phyloP scores from a whole-genome alignment of 2,113 vertebrate species.

The Taxidea taxus region DNA sequence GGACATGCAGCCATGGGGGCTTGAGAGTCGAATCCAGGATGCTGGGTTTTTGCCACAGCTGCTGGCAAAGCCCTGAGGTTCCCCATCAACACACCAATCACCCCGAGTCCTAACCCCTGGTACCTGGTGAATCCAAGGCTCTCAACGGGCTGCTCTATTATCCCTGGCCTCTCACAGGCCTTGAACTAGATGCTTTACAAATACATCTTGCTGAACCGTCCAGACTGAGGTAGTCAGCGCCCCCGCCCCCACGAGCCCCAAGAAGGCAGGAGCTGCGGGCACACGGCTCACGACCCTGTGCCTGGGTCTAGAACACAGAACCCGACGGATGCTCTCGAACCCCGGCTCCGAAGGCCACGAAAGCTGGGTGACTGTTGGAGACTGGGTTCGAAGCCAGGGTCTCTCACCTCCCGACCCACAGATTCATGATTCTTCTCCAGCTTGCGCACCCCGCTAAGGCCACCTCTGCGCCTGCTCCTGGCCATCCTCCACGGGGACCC shows the following conservation, averaged over 20 bases:
- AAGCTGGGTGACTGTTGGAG: rapidly evolving
- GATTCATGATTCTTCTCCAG: background rate
- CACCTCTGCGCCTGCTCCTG: background rate
- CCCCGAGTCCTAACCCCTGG: background rate
- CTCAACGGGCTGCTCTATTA: background rate
- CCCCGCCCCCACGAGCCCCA: rapidly evolving
- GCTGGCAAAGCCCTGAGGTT: background rate
- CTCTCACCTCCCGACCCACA: background rate
- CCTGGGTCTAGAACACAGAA: background rate
- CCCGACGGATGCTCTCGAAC: rapidly evolving
- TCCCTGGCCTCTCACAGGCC: background rate
- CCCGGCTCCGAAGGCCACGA: background rate
- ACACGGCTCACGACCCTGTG: rapidly evolving
- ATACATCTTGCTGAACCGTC: rapidly evolving
- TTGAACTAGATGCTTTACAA: background rate
- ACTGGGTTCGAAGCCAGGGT: background rate
- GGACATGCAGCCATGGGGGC: background rate
- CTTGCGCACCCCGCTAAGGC: rapidly evolving
- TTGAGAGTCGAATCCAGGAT: no score
- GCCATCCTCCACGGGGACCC: rapidly evolving
- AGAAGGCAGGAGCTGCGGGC: background rate
- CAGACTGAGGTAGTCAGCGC: rapidly evolving
- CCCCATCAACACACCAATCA: rapidly evolving
- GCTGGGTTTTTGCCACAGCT: background rate
- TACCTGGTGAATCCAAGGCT: rapidly evolving